Conservation (phyloP, 2,797 vertebrate species). For the Leontocebus nigricollis region DNA sequence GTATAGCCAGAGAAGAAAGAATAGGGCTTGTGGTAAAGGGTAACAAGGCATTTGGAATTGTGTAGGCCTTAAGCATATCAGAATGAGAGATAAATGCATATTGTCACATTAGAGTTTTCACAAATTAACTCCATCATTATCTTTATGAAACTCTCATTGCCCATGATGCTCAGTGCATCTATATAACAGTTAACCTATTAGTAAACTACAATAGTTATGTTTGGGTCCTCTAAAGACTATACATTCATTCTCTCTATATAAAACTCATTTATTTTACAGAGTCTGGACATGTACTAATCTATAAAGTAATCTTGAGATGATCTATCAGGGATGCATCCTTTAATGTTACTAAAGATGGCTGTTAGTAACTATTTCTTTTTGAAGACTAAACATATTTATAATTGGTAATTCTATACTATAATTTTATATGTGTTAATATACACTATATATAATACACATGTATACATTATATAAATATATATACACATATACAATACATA, state of each 20-base stretch:
- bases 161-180: neutral
- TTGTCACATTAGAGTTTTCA: neutral
- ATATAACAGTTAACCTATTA: neutral
- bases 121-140: neutral
- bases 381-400: neutral
- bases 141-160: constrained; percentile 9
- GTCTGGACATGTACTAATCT: neutral
- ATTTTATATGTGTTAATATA: neutral
- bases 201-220: neutral
- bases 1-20: neutral
- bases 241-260: neutral
- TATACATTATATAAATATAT: neutral
- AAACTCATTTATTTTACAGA: neutral
- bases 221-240: neutral
- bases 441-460: neutral
- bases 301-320: neutral
- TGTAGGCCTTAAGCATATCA: neutral
- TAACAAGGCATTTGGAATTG: neutral
- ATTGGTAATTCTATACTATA: neutral
- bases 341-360: neutral
- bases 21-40: neutral
- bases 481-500: neutral
- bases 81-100: neutral
- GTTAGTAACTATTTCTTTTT: neutral
- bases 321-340: neutral